A percentile compares a stretch with the other conserved stretches of the same genome.
Conservation (phyloP, 2,888 invertebrate species). For the Anarsia innoxiella region DNA sequence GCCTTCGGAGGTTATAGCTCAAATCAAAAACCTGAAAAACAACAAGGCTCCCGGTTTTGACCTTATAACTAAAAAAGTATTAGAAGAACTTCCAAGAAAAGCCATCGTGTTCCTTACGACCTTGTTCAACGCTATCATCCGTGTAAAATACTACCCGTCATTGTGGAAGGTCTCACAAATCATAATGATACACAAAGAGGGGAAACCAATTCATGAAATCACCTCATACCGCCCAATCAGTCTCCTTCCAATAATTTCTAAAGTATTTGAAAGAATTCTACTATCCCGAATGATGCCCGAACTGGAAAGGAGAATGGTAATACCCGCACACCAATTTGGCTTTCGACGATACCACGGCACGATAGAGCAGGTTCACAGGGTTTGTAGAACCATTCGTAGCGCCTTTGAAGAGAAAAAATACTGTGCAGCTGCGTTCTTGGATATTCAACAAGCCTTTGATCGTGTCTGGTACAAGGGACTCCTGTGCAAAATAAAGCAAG, state of each 20-base stretch:
- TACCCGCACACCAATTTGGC: slow-evolving; percentile 17
- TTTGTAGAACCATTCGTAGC: not conserved
- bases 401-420: not conserved
- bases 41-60: slow-evolving; percentile 1
- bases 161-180: slow-evolving; percentile 1
- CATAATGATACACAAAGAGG: too few relatives aligned
- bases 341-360: slow-evolving; percentile 13
- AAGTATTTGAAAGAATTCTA: too few relatives aligned
- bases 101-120: not conserved
- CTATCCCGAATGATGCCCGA: slow-evolving; percentile 2
- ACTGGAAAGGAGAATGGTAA: not conserved
- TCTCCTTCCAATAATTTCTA: slow-evolving; percentile 13
- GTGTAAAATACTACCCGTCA: not conserved
- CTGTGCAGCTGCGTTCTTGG: not conserved
- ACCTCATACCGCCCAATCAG: slow-evolving; percentile 17
- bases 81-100: not conserved
- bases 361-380: not conserved
- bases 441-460: slow-evolving; percentile 1
- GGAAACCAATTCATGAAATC: slow-evolving; percentile 6
- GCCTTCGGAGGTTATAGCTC: not conserved
- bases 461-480: too few relatives aligned
- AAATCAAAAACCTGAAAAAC: not conserved
- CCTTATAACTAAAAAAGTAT: not conserved
- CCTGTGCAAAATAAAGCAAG: not conserved
- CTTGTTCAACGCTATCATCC: not conserved